Base-by-base conservation (phyloP, 2,888 invertebrate genomes). In the Amphipyra tragopoginis region DNA sequence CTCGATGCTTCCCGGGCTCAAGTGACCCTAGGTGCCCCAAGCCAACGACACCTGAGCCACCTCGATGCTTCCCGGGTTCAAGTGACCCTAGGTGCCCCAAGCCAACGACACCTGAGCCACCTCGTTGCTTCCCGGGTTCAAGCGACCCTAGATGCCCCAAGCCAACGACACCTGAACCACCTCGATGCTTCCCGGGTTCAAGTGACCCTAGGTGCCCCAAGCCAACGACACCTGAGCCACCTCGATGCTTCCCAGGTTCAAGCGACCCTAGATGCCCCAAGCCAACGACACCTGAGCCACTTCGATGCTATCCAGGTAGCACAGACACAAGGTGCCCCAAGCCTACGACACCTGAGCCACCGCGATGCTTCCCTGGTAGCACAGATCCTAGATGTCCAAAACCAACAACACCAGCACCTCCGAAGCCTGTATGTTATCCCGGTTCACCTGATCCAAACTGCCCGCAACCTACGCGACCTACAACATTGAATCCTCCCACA, bases 281-380 rank as follows among this genome's bases (percentile, higher is more conserved):
- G 72, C 82, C 84, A 33, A 81, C 87, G 0, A 79, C 78, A n/a
- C 81, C 85, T 4, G 75, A 80, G 2, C 79, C 81, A 9, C 77
- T 70, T 8, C 62, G 54, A 11, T 83, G 81, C 34, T 85, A 60
- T 65, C 84, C 89, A 5, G 91, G 90, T 0, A 86, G 88, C 2
- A 77, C 82, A 4, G 84, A 93, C 77, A 88, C 89, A 0, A 67
- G 83, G 2, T 92, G 92, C 49, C 90, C 89, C n/a, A 80, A 80
- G 72, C 83, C 84, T 29, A 77, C 76, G 0, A 76, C 76, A 5
- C 69, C 73, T 14, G 68, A 48, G 0, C 58, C 72, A 0, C 79
- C 73, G 0, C 39, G 45, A 0, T 80, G 80, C 15, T 80, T 26
- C 49, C 78, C 77, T 0, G 78, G 80, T 0, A 69, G 59, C 5